Evolutionary conservation across 1,140 invertebrate genomes (phyloP).

Genomic region (Euura saliciscinereae): DNA sequence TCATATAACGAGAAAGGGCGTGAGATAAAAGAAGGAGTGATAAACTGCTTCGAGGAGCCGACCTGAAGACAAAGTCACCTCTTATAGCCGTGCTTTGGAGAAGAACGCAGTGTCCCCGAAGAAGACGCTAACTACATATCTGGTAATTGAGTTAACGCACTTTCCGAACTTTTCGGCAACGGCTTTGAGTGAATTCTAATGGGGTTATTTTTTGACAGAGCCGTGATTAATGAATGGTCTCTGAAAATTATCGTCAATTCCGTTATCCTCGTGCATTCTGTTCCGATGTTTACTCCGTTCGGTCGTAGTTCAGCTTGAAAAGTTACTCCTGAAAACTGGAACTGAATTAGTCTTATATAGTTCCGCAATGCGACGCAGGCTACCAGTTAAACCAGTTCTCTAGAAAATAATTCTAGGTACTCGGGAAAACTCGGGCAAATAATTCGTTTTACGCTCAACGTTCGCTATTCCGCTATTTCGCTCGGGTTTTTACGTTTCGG

Average conservation of each 20-base stretch:
- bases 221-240: not conserved
- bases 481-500: not conserved
- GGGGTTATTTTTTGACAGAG: not conserved
- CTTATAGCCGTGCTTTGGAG: not conserved
- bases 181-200: slow-evolving; percentile 14
- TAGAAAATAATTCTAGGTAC: too few relatives aligned
- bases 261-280: not conserved
- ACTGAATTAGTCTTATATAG: too few relatives aligned
- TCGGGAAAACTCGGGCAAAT: too few relatives aligned
- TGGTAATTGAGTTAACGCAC: slow-evolving; percentile 31
- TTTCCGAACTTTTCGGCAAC: slow-evolving; percentile 26
- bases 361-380: too few relatives aligned
- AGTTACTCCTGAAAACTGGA: too few relatives aligned
- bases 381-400: too few relatives aligned
- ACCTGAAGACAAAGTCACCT: slow-evolving; percentile 24
- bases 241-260: not conserved
- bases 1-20: slow-evolving; percentile 31
- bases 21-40: slow-evolving; percentile 21
- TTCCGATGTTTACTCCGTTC: not conserved
- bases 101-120: slow-evolving; percentile 1
- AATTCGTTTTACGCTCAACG: too few relatives aligned
- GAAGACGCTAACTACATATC: slow-evolving; percentile 22
- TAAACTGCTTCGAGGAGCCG: slow-evolving; percentile 18
- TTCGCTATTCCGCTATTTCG: not conserved
- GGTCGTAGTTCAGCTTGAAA: too few relatives aligned